Evolutionary conservation across 2,797 vertebrate genomes (phyloP), one percentile per base, ranked within the genome.

Genomic region (Chromis chromis): DNA sequence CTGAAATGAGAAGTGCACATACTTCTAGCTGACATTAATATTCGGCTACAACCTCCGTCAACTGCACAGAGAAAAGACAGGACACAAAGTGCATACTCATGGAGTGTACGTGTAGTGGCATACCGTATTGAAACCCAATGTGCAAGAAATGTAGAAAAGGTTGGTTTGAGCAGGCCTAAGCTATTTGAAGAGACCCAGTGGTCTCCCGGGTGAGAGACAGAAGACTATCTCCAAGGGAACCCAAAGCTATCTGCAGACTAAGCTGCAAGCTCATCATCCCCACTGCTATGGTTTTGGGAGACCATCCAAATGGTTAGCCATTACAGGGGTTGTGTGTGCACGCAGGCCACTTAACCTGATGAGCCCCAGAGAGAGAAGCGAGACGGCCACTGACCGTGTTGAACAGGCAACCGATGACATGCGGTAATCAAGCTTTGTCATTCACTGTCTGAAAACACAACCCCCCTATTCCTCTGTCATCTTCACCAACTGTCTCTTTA

Each of bases 381-480:
- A 67, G 53, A 71, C 17, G 7, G 62, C 52, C 52, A 58, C 55
- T 55, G 69, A 48, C 50, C 62, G 46, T 67, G 73, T 53, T 24
- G 44, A 74, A 76, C 53, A 70, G 69, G 65, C 67, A 79, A 67
- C 42, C 12, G 53, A 79, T 70, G 82, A 81, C 76, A 76, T 61
- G 64, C 25, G 0, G 56, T 69, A 87, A 76, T 67, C 68, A 78
- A 71, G 71, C 39, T 74, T 82, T 77, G 70, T 79, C 63, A 65
- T 78, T 78, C 65, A 56, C 71, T 6, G 42, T 81, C 58, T 61
- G 73, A 83, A 89, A 86, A 86, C 59, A 88, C 81, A 82, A 67
- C 65, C 53, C 28, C 57, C 56, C 42, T 21, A 64, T 85, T 70
- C 63, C 49, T 72, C 84, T 39, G 57, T 86, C 66, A 74, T 76